Conservation (phyloP, 2,888 invertebrate genomes). For the Lamellibrachia columna region DNA sequence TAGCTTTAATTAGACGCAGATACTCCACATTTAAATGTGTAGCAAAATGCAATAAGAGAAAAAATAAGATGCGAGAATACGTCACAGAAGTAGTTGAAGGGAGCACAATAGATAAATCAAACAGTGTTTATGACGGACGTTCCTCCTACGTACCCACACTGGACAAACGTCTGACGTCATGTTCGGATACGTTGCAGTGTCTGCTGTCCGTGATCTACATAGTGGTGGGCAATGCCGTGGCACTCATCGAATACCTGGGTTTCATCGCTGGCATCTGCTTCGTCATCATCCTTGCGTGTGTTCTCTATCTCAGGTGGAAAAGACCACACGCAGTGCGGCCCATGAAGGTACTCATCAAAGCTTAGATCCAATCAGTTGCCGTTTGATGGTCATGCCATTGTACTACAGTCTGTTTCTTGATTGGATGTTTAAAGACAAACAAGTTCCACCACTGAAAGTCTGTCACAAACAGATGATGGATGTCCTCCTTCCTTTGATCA, state of each 20-base stretch:
- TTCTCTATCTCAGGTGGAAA: slow-evolving; percentile 52
- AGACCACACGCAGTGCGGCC: slow-evolving; percentile 48
- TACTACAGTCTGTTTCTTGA: neutral
- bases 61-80: too few species aligned
- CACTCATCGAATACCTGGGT: slow-evolving; percentile 32
- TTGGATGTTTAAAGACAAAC: neutral
- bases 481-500: too few species aligned
- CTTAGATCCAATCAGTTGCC: slow-evolving; percentile 21
- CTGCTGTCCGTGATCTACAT: slow-evolving; percentile 38
- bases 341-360: slow-evolving; percentile 47
- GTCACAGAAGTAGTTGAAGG: too few species aligned
- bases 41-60: too few species aligned
- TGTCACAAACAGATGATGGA: neutral
- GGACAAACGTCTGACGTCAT: neutral
- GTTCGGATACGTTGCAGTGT: slow-evolving; percentile 36
- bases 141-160: neutral
- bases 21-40: too few species aligned
- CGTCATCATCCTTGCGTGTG: slow-evolving; percentile 25
- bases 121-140: too few species aligned
- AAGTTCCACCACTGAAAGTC: neutral
- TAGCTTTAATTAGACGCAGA: too few species aligned
- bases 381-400: neutral
- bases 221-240: slow-evolving; percentile 49
- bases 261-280: slow-evolving; percentile 29
- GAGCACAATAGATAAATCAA: too few species aligned